Base-by-base conservation (phyloP, 2,113 vertebrate genomes). In the Ahaetulla prasina region DNA sequence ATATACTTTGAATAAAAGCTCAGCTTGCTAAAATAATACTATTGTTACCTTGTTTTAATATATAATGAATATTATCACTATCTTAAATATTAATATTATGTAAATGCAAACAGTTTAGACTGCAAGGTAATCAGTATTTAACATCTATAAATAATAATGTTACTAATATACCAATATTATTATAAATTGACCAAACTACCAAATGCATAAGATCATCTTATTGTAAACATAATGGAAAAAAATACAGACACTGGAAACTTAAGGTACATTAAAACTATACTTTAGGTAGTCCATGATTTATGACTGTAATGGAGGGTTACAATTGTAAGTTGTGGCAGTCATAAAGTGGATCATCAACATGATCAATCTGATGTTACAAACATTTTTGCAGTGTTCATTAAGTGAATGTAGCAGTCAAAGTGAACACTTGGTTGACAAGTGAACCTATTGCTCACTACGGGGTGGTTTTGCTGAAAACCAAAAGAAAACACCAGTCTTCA, bases 71-170 rank as follows among this genome's bases (percentile, higher is more conserved):
- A 88, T 54, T 20, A 47, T 12, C 53, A 0, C 25, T 94, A 95
- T 93, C 39, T 9, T 93, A 93, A 90, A 92, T 94, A 88, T 27
- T 0, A n/a, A 57, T n/a, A 35, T 92, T 92, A 86, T 85, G 1
- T 16, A 87, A 93, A 91, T 1, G 84, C 52, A 95, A 93, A 22
- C 2, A 57, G 45, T 92, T 8, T 94, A 18, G 7, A 96, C 45
- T 88, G 11, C 23, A 91, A 92, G 94, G 90, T 93, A 80, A 87
- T 49, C 10, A 91, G 4, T 63, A 90, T 43, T 91, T 87, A 89
- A 0, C 18, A 43, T 53, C 35, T 22, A 39, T 30, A 85, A 30
- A 14, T 80, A 53, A 91, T 88, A 4, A 2, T 60, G 18, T 39
- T 88, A 43, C 88, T 93, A 87, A 89, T 47, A 11, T 0, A 49